Evolutionary conservation across 2,113 vertebrate species (phyloP).

Genomic region (Vombatus ursinus): DNA sequence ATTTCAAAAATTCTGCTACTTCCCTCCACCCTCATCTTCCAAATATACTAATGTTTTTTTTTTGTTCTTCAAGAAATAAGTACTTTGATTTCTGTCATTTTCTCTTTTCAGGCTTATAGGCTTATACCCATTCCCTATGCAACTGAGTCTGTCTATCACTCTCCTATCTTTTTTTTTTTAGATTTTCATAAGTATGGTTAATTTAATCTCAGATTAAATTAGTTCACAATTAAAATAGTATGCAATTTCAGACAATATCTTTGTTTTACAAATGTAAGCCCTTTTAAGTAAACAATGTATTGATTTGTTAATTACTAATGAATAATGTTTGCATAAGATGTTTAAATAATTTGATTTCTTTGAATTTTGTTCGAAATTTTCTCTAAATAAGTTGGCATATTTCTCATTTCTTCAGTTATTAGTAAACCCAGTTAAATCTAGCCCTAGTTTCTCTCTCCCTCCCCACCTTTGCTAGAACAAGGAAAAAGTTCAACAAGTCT

Average conservation of each 20-base stretch:
- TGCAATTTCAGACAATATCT: background rate
- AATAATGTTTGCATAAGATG: background rate
- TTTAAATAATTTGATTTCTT: background rate
- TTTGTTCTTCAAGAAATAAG: too few relatives aligned
- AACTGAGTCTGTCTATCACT: too few relatives aligned
- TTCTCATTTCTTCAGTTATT: background rate
- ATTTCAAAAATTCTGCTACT: background rate
- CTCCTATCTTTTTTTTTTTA: background rate
- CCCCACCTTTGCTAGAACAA: background rate
- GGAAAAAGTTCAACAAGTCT: background rate
- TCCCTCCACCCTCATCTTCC: background rate
- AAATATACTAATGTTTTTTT: too few relatives aligned
- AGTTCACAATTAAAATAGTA: background rate
- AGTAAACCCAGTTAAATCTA: background rate
- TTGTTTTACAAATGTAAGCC: background rate
- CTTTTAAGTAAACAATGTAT: background rate
- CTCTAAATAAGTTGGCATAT: background rate
- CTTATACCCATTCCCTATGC: background rate
- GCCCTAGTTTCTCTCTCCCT: background rate
- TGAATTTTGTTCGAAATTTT: background rate
- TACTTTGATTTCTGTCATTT: background rate
- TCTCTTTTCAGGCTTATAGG: background rate
- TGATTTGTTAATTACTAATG: background rate
- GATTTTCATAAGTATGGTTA: background rate
- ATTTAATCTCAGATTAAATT: background rate